Evolutionary conservation across 2,888 invertebrate genomes (phyloP).

Genomic region (Drosophila atripex): DNA sequence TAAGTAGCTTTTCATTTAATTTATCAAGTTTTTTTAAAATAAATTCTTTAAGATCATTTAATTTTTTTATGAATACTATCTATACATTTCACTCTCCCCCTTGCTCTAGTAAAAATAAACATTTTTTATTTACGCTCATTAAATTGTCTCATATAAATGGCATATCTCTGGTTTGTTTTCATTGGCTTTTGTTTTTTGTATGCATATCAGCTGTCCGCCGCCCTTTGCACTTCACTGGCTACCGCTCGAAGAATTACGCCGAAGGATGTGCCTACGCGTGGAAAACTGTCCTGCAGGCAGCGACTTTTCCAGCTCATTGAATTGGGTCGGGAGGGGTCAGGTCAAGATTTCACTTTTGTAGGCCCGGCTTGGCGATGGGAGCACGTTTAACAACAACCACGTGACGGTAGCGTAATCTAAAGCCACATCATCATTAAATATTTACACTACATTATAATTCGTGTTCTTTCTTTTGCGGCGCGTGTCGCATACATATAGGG

Average conservation of each 20-base stretch:
- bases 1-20: no score
- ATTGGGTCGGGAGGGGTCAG: slow-evolving; percentile 50
- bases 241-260: slow-evolving; percentile 23
- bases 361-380: slow-evolving; percentile 6
- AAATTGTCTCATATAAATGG: slow-evolving; percentile 33
- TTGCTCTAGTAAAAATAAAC: neutral
- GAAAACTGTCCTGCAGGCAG: slow-evolving; percentile 31
- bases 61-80: neutral
- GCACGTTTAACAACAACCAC: slow-evolving; percentile 67
- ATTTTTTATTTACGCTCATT: slow-evolving; percentile 36
- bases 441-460: slow-evolving; percentile 79
- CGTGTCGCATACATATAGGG: slow-evolving; percentile 47
- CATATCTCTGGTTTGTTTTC: slow-evolving; percentile 18
- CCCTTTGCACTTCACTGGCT: slow-evolving; percentile 39
- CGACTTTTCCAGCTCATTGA: slow-evolving; percentile 68
- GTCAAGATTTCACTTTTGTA: slow-evolving; percentile 12
- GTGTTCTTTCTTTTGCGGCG: slow-evolving; percentile 50
- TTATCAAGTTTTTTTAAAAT: no score
- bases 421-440: slow-evolving; percentile 77
- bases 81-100: neutral
- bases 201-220: slow-evolving; percentile 33
- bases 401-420: slow-evolving; percentile 66
- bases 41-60: no score
- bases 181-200: slow-evolving; percentile 36
- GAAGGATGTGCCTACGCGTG: slow-evolving; percentile 22